Evolutionary conservation across 2,797 vertebrate genomes (phyloP), one percentile per base, ranked within the genome.

Genomic region (Hemibagrus guttatus): DNA sequence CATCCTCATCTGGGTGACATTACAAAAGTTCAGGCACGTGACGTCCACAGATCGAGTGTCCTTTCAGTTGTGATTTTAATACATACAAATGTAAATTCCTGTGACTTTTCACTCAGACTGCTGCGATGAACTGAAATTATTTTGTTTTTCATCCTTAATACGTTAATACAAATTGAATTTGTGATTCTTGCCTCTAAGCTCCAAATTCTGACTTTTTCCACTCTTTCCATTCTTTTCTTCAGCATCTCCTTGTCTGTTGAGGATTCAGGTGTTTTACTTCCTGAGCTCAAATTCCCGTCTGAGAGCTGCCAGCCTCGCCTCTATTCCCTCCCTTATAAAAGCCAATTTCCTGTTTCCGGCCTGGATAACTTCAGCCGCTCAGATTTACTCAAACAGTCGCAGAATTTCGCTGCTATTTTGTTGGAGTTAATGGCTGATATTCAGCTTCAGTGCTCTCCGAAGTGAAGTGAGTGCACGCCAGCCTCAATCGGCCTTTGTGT

Each of bases 261-360:
- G 21, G 61, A 28, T 66, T 68, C 59, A 81, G 59, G 59, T 64
- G 80, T 81, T 84, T 64, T 2, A 61, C 83, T 28, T 42, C 56
- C 69, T 75, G 58, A 46, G 56, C 69, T 84, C 35, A 84, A 16
- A 49, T 31, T 61, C 80, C 80, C 4, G 26, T 52, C 80, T 31
- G 80, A 52, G 42, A 66, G 46, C 80, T 16, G 39, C 39, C 79
- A 64, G 59, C 26, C 42, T 82, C 56, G 61, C 61, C 42, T 81
- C 31, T 63, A 21, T 28, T 46, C 54, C 56, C 28, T 84, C 80
- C 66, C n/a, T 85, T 84, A 89, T 85, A 78, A 89, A 86, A 86
- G 71, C 88, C 87, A 89, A 86, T 90, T 90, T 91, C 89, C 85
- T 75, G 84, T 86, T 90, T 89, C 85, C 87, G 90, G 85, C 86